Evolutionary conservation across 2,113 vertebrate genomes (phyloP), one percentile per base, ranked within the genome.

Genomic region (Hoplias malabaricus): DNA sequence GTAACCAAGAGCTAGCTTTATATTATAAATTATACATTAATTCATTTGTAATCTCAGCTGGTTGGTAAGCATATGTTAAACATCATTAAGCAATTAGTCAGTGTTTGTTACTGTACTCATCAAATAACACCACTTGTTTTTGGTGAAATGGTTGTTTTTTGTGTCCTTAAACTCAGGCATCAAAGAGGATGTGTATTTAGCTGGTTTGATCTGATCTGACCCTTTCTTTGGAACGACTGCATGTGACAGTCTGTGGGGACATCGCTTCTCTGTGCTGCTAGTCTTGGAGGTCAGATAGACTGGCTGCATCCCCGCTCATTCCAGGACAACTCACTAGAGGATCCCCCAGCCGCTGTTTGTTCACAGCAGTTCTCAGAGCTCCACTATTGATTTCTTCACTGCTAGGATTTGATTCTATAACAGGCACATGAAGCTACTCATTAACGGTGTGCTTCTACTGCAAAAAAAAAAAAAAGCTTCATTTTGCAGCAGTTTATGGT

Each of bases 11-110:
- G 19, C 1, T 50, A 62, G 34, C 31, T 63, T 16, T 36, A 13
- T 14, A 63, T n/a, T 3, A 9, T 36, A 63, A 53, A 33, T 62
- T 36, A 63, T 8, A 2, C n/a, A n/a, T n/a, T n/a, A n/a, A n/a
- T n/a, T n/a, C n/a, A n/a, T n/a, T n/a, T 36, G 59, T 63, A 36
- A 63, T 34, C 59, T 63, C 59, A 63, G 31, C 59, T 36, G 59
- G 33, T n/a, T 36, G 59, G 16, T 63, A 36, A 21, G 59, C 34
- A 4, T 63, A 21, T 63, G 19, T 36, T 21, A 36, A 36, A 63
- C 33, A n/a, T 63, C 16, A 63, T 63, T 63, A 63, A 36, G 31
- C 36, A 36, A 63, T 63, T 63, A 0, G 21, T 63, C 31, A 63
- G n/a, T 21, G 31, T 63, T 34, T 34, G 57, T 33, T 61, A 61